Percentiles rank a stretch among this genome's conserved stretches.
These are phyloP conservation scores for Drosophila arizonae DNA, from an alignment of 1,140 invertebrate genomes.

Conservation along the genomic window DNA sequence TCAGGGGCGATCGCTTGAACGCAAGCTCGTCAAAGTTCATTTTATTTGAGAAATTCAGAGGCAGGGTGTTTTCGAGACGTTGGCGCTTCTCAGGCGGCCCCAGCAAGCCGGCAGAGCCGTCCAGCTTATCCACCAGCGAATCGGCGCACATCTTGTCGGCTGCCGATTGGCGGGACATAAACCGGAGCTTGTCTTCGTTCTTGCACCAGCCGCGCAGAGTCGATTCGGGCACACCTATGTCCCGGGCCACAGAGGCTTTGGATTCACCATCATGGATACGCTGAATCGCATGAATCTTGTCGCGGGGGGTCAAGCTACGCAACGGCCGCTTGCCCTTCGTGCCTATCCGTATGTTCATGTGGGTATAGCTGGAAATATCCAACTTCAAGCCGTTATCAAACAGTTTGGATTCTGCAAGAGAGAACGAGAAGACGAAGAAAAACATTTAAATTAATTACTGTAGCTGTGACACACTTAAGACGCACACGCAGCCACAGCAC, in stretches of 20 bases:
- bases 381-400: constrained; percentile 82
- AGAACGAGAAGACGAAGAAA: constrained; percentile 8
- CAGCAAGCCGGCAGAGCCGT: constrained; percentile 83
- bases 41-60: constrained; percentile 82
- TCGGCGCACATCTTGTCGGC: constrained; percentile 84
- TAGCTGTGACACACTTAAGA: constrained; percentile 46
- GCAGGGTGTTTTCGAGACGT: constrained; percentile 75
- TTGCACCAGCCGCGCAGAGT: constrained; percentile 93
- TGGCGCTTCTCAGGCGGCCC: constrained; percentile 85
- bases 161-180: constrained; percentile 87
- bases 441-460: constrained; percentile 52
- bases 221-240: constrained; percentile 92
- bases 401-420: constrained; percentile 76
- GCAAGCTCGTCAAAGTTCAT: constrained; percentile 77
- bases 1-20: constrained; percentile 70
- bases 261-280: constrained; percentile 91
- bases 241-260: constrained; percentile 91
- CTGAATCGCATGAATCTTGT: constrained; percentile 91
- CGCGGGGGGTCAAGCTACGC: constrained; percentile 87
- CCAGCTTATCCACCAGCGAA: constrained; percentile 70
- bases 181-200: constrained; percentile 89
- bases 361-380: constrained; percentile 82
- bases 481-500: constrained; percentile 32
- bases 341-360: constrained; percentile 82
- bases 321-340: constrained; percentile 88